These are phyloP conservation scores for Heliconius melpomene DNA, from an alignment of 1,140 invertebrate genomes.

Conservation along the genomic window DNA sequence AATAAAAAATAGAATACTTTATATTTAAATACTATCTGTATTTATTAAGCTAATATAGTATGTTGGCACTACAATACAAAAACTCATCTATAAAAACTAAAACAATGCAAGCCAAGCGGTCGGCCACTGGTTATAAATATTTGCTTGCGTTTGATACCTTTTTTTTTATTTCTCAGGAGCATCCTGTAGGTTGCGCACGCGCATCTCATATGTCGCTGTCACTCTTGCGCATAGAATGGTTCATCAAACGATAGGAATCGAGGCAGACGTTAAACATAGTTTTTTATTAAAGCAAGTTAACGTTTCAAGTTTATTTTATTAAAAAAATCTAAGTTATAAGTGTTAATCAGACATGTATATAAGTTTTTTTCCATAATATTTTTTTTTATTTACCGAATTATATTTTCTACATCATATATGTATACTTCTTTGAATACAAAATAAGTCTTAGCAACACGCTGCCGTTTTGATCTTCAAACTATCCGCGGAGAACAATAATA, in stretches of 20 bases:
- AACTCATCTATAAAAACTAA: background rate
- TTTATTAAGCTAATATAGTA: background rate
- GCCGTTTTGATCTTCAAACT: background rate
- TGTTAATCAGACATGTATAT: background rate
- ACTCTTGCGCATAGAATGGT: conserved; percentile 23
- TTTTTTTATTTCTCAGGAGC: conserved; percentile 23
- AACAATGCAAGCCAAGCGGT: background rate
- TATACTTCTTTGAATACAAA: too few relatives aligned
- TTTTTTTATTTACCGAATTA: background rate
- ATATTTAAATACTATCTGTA: too few relatives aligned
- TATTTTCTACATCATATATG: too few relatives aligned
- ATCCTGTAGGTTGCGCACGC: conserved; percentile 26
- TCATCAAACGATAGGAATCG: conserved; percentile 21
- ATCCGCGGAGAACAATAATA: background rate
- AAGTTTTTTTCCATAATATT: background rate
- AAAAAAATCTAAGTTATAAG: background rate
- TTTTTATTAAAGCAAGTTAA: background rate
- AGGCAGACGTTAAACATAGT: conserved; percentile 4
- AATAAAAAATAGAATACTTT: too few relatives aligned
- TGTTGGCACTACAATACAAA: too few relatives aligned
- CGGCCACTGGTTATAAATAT: conserved; percentile 8
- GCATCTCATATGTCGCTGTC: conserved; percentile 35
- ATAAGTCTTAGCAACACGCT: background rate
- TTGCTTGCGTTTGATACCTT: conserved; percentile 2
- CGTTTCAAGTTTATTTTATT: background rate